Evolutionary conservation across 2,113 vertebrate genomes (phyloP), one percentile per base, ranked within the genome.

Genomic region (Danionella cerebrum): DNA sequence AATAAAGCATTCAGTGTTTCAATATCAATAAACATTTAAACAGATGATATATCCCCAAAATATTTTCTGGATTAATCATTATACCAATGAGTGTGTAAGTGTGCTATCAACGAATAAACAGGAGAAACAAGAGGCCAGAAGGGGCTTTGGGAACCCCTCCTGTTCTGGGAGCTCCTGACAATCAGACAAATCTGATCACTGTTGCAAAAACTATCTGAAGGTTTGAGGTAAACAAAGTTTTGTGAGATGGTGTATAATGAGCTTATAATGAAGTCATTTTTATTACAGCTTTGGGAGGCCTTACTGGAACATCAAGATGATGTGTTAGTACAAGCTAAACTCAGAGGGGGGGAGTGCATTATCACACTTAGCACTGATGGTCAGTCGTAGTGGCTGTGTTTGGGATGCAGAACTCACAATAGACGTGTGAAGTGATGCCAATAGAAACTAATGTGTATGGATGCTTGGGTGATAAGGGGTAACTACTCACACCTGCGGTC

Each of bases 401-500:
- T 55, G 57, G 55, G 25, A 71, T 55, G 65, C 64, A 42, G 69
- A 45, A n/a, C 51, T 27, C 38, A 65, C 63, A 52, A 67, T 60
- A 35, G 52, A 70, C 11, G 73, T 75, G 76, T 74, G 58, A 78
- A 72, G 76, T 70, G 73, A 38, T 31, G 66, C 52, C 70, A 39
- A 72, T 67, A 75, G 76, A 78, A 75, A 75, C 76, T 75, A 67
- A 75, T 57, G 52, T 64, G 57, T 50, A 45, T 67, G 50, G 58
- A 53, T 70, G 67, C 33, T 54, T 67, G 60, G 53, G 53, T 60
- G 22, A 45, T 65, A 65, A 65, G 72, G 65, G 59, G 70, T 50
- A 66, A 63, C 60, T 35, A 60, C 53, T 62, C 60, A 66, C 62
- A 73, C 66, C 71, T 77, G 67, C 27, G 18, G 21, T 55, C 25